phyloP scores from a whole-genome alignment of 2,888 invertebrate genomes.

The Emesis furor region DNA sequence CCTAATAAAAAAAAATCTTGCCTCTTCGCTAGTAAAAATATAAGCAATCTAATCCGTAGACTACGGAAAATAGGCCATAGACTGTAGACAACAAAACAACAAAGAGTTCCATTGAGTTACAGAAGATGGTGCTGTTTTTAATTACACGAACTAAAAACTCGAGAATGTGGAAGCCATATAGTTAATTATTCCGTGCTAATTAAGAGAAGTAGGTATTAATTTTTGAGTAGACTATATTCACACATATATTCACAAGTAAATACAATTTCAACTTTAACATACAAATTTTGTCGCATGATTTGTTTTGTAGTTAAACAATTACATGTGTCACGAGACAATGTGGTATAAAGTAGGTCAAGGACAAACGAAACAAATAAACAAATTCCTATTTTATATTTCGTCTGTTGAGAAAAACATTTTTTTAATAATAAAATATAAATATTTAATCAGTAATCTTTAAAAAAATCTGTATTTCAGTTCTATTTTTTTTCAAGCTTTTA shows the following conservation, averaged over 20 bases:
- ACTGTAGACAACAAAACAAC: too few relatives aligned
- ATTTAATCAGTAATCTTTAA: conserved; percentile 3
- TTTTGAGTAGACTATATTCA: neutral
- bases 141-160: neutral
- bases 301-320: conserved; percentile 29
- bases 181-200: neutral
- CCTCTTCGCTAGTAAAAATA: too few relatives aligned
- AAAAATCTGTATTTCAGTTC: conserved; percentile 8
- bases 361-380: conserved; percentile 70
- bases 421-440: conserved; percentile 26
- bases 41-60: too few relatives aligned
- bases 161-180: neutral
- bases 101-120: neutral
- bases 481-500: conserved; percentile 83
- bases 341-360: conserved; percentile 83
- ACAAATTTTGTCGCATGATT: conserved; percentile 9
- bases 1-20: too few relatives aligned
- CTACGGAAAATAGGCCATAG: too few relatives aligned
- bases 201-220: neutral
- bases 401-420: conserved; percentile 43
- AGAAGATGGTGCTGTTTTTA: conserved; percentile 12
- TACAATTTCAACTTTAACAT: neutral
- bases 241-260: neutral
- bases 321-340: conserved; percentile 81
- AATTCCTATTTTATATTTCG: neutral